phyloP scores from a whole-genome alignment of 2,888 invertebrate species.

The Adela reaumurella region DNA sequence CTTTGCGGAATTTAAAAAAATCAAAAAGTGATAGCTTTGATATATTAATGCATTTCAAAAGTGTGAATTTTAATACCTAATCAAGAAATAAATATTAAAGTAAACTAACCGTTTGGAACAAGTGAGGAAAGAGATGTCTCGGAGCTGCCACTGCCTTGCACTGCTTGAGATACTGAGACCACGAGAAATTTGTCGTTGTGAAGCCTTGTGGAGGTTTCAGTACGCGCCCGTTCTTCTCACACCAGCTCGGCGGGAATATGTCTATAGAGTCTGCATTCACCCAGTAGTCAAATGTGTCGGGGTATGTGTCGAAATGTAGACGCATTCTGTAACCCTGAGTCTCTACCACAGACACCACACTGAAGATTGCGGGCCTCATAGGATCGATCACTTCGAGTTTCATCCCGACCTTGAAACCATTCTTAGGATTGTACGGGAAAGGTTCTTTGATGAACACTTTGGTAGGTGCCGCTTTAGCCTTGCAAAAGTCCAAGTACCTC shows the following conservation, averaged over 20 bases:
- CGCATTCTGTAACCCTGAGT: constrained; percentile 79
- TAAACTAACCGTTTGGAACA: constrained; percentile 56
- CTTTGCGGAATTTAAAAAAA: no score
- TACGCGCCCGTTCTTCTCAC: constrained; percentile 75
- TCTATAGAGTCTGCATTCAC: constrained; percentile 87
- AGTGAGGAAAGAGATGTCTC: constrained; percentile 68
- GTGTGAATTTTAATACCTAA: no score
- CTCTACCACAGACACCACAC: constrained; percentile 82
- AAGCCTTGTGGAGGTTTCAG: constrained; percentile 77
- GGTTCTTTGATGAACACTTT: constrained; percentile 72
- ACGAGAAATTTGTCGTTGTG: constrained; percentile 64
- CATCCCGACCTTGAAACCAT: constrained; percentile 81
- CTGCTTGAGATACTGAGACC: constrained; percentile 78
- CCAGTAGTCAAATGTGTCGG: constrained; percentile 90
- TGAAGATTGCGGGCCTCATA: constrained; percentile 83
- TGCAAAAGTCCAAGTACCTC: constrained; percentile 69
- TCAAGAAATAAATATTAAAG: no score
- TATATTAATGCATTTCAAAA: no score
- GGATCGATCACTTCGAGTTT: constrained; percentile 93
- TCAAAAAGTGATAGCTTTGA: no score
- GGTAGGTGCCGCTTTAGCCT: constrained; percentile 69
- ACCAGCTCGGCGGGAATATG: constrained; percentile 93
- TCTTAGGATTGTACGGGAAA: constrained; percentile 68
- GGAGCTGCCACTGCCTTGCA: constrained; percentile 76
- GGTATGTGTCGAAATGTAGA: constrained; percentile 89